Conservation (phyloP, 2,113 vertebrate genomes). For the Myotis brandtii region DNA sequence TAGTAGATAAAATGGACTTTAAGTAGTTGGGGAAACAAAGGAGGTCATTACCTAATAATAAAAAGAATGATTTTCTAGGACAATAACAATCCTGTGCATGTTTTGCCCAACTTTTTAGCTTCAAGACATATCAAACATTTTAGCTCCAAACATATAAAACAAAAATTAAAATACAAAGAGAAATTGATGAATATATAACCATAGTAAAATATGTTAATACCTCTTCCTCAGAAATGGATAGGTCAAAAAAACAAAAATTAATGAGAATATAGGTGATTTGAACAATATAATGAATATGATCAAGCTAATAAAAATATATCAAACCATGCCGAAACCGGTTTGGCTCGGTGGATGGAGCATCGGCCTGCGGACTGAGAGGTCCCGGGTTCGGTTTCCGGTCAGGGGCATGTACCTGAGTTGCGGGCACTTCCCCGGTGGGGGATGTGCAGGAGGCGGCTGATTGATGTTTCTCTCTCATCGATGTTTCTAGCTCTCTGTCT, state of each 20-base stretch:
- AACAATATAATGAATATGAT: not conserved
- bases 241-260: not conserved
- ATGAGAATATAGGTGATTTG: not conserved
- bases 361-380: no score
- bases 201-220: not conserved
- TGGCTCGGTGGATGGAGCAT: no score
- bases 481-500: no score
- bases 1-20: not conserved
- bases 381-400: no score
- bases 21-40: not conserved
- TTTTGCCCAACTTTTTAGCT: not conserved
- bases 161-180: conserved; percentile 37
- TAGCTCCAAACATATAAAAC: not conserved
- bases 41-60: not conserved
- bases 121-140: not conserved
- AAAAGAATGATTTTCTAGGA: conserved; percentile 34
- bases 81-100: not conserved
- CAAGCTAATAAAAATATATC: not conserved
- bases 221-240: not conserved
- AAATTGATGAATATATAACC: not conserved
- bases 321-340: no score
- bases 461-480: no score
- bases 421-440: no score
- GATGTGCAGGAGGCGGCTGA: no score
- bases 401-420: no score